These are phyloP conservation scores for Melipona quadrifasciata DNA, from an alignment of 1,140 invertebrate species.

Conservation along the genomic window DNA sequence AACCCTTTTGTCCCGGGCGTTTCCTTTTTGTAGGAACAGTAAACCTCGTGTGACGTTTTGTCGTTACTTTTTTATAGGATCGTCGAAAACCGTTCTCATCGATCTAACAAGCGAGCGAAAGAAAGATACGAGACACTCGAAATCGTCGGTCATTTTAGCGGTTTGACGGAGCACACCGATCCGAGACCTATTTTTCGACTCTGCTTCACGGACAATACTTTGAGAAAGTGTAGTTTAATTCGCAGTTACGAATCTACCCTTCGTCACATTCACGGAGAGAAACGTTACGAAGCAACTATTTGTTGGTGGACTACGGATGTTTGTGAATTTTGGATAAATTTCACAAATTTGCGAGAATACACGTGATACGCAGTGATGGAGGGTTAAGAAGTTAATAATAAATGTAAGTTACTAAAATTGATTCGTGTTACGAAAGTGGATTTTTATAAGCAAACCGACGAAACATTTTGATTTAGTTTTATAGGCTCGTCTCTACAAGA, in stretches of 20 bases:
- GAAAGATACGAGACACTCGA: too few species aligned
- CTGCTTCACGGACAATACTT: conserved; percentile 51
- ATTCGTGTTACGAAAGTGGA: too few species aligned
- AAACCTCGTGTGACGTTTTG: conserved; percentile 18
- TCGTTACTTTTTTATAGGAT: conserved; percentile 42
- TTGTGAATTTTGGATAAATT: not conserved
- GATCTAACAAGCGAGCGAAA: not conserved
- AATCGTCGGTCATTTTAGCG: conserved; percentile 37
- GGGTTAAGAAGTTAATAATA: too few species aligned
- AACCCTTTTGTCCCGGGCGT: conserved; percentile 4
- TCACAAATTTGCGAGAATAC: too few species aligned
- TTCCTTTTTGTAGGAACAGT: conserved; percentile 21
- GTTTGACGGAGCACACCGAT: conserved; percentile 4
- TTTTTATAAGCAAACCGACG: too few species aligned
- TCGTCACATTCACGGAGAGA: not conserved
- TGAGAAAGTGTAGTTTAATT: conserved; percentile 20
- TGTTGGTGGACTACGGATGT: not conserved
- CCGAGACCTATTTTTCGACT: conserved; percentile 29
- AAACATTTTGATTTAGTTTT: too few species aligned
- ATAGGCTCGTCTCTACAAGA: too few species aligned
- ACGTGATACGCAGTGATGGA: not conserved
- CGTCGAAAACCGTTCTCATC: not conserved
- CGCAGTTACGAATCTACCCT: not conserved
- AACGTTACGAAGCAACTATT: not conserved
- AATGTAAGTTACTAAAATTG: too few species aligned